A percentile compares a stretch with the other conserved stretches of the same genome.
Evolutionary conservation across 2,888 invertebrate genomes (phyloP).

Genomic region (Anarsia innoxiella): DNA sequence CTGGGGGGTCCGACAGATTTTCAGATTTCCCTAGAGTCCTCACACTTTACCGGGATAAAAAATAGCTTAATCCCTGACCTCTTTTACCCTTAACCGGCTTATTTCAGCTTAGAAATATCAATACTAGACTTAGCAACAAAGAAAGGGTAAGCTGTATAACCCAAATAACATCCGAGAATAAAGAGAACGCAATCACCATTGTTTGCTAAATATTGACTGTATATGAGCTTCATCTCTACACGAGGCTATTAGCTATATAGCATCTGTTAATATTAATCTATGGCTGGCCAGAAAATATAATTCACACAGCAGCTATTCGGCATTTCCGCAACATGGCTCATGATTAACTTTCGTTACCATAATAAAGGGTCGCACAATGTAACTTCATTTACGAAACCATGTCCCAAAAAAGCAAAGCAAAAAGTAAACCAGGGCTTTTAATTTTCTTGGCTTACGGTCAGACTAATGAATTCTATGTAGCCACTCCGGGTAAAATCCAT

Average conservation of each 20-base stretch:
- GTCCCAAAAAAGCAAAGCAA: background rate
- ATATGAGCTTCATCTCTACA: too few species aligned
- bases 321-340: constrained; percentile 4
- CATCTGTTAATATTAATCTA: background rate
- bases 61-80: constrained; percentile 10
- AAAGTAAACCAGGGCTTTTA: too few species aligned
- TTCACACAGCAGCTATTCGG: constrained; percentile 7
- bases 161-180: too few species aligned
- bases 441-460: constrained; percentile 1
- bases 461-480: constrained; percentile 1
- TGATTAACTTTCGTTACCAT: constrained; percentile 1
- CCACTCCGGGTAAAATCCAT: background rate
- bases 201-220: too few species aligned
- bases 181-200: too few species aligned
- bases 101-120: too few species aligned
- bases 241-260: too few species aligned
- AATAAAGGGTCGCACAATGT: background rate
- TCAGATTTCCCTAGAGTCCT: constrained; percentile 9
- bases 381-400: background rate
- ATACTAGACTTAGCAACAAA: too few species aligned
- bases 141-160: too few species aligned
- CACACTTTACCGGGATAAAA: constrained; percentile 10
- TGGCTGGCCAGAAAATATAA: constrained; percentile 2
- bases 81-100: constrained; percentile 1
- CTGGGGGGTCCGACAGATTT: constrained; percentile 6